phyloP scores from a whole-genome alignment of 2,113 vertebrate genomes.

The Lagopus muta region DNA sequence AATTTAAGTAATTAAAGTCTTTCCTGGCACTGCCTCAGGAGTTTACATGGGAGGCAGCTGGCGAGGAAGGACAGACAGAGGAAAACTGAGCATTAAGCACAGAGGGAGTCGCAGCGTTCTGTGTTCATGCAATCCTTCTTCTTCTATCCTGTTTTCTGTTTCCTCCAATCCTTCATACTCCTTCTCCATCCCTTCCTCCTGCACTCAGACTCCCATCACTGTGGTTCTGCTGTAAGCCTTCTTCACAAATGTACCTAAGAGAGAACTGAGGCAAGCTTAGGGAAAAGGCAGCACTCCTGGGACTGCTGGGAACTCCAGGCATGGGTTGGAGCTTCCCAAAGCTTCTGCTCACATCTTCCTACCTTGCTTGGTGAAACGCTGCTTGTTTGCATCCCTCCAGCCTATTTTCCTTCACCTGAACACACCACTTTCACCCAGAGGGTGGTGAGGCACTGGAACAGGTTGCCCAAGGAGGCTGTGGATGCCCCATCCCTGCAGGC shows the following conservation, averaged over 20 bases:
- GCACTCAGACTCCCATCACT: background rate
- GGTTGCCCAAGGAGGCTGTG: too few relatives aligned
- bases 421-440: too few relatives aligned
- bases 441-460: too few relatives aligned
- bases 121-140: background rate
- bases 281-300: too few relatives aligned
- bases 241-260: background rate
- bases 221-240: background rate
- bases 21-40: background rate
- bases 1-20: background rate
- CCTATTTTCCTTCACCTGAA: too few relatives aligned
- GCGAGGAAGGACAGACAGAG: background rate
- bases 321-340: background rate
- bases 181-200: background rate
- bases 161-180: background rate
- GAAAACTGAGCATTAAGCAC: accelerated
- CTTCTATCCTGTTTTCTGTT: background rate
- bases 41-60: background rate
- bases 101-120: background rate
- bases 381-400: background rate
- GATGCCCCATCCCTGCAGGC: too few relatives aligned
- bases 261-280: background rate
- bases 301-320: background rate
- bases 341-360: background rate
- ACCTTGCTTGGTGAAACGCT: too few relatives aligned